Conservation (phyloP, 2,888 invertebrate species). For the Bellardia bayeri region DNA sequence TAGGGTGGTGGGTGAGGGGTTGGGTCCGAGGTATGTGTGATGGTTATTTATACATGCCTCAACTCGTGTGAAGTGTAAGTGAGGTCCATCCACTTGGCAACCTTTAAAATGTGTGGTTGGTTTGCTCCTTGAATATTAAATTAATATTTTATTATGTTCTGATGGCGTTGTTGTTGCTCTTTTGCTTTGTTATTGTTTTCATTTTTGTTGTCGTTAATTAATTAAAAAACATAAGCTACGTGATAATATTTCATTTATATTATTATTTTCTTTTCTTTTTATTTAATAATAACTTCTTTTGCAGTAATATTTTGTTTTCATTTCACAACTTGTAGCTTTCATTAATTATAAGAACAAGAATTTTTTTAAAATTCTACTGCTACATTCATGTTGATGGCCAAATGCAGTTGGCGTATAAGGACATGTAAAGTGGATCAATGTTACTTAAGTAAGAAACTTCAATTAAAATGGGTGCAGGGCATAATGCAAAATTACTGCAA, state of each 20-base stretch:
- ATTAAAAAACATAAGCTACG: conserved; percentile 69
- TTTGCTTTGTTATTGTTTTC: conserved; percentile 50
- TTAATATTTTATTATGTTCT: conserved; percentile 44
- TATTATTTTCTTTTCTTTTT: conserved; percentile 16
- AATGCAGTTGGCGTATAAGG: not conserved
- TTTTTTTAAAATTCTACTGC: conserved; percentile 10
- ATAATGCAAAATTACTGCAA: no score
- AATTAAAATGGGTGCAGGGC: not conserved
- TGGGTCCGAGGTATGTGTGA: not conserved
- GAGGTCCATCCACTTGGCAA: not conserved
- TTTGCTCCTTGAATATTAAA: conserved; percentile 65
- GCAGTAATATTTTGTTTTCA: conserved; percentile 64
- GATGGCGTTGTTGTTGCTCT: conserved; percentile 2
- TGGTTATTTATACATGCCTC: not conserved
- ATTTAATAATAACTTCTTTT: conserved; percentile 11
- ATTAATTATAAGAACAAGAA: conserved; percentile 33
- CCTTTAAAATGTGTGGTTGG: conserved; percentile 8
- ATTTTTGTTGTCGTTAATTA: conserved; percentile 67
- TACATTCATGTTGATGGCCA: not conserved
- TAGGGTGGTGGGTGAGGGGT: not conserved
- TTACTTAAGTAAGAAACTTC: not conserved
- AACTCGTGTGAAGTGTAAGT: not conserved
- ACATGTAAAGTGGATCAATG: not conserved
- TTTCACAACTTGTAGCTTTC: conserved; percentile 34
- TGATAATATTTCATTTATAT: conserved; percentile 63